phyloP scores from a whole-genome alignment of 2,888 invertebrate genomes.

The Xylota sylvarum region DNA sequence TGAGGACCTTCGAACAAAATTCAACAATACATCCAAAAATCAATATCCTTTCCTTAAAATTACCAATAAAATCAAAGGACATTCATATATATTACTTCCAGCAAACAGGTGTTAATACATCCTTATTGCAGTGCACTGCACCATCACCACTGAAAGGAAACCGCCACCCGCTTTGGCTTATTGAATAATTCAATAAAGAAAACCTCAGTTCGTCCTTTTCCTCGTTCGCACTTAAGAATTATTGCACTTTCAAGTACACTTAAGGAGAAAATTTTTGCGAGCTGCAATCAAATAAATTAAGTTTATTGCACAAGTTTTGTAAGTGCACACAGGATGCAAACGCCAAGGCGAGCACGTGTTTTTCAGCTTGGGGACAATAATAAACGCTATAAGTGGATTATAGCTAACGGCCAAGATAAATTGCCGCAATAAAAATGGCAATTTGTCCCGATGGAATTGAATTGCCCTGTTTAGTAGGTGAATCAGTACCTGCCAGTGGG shows the following conservation, averaged over 20 bases:
- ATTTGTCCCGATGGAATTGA: constrained; percentile 75
- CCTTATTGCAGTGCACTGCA: constrained; percentile 15
- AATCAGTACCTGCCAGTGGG: constrained; percentile 34
- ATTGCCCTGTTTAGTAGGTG: constrained; percentile 55
- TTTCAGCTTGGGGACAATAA: constrained; percentile 68
- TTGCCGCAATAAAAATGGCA: constrained; percentile 73
- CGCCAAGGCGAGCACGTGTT: constrained; percentile 50
- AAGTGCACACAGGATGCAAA: constrained; percentile 36
- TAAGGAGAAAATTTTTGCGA: constrained; percentile 58
- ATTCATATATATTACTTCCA: constrained; percentile 3
- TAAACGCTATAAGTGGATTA: constrained; percentile 73
- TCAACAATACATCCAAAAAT: too few relatives aligned
- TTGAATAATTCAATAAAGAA: constrained; percentile 66
- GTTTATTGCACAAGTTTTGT: constrained; percentile 70
- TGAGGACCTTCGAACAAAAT: background rate
- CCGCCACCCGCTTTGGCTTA: constrained; percentile 33
- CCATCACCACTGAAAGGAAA: background rate
- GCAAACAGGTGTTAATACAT: constrained; percentile 51
- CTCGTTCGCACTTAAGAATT: constrained; percentile 43
- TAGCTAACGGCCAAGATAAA: constrained; percentile 65
- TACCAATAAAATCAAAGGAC: background rate
- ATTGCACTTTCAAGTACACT: constrained; percentile 67
- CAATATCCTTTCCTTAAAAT: background rate
- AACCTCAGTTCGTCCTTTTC: constrained; percentile 41
- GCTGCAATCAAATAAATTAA: constrained; percentile 75